A percentile compares a stretch with the other conserved stretches of the same genome.
phyloP scores from a whole-genome alignment of 2,797 vertebrate species.

The Acropternis orthonyx region DNA sequence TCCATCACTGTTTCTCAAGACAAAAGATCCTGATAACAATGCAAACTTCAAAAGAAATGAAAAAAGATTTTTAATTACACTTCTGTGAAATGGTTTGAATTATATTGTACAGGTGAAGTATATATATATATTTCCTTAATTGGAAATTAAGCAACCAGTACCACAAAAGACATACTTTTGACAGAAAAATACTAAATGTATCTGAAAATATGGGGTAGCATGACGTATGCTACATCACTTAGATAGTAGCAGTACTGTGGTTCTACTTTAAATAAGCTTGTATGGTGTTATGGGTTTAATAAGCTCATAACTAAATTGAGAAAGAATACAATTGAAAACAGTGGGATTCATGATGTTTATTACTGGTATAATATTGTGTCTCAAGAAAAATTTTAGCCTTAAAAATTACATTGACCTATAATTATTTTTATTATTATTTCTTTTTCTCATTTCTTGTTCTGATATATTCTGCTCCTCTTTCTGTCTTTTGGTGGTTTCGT shows the following conservation, averaged over 20 bases:
- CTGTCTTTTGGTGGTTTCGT: background rate
- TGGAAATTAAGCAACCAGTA: background rate
- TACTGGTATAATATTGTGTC: too few relatives aligned
- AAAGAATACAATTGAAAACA: background rate
- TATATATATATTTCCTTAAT: background rate
- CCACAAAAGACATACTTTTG: background rate
- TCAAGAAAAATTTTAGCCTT: too few relatives aligned
- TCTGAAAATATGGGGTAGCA: background rate
- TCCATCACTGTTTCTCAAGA: background rate
- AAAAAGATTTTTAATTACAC: background rate
- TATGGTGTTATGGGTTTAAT: background rate
- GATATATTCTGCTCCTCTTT: background rate
- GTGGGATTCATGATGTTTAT: background rate
- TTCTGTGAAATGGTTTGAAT: background rate
- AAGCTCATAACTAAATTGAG: background rate
- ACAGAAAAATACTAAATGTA: background rate
- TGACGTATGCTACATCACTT: background rate
- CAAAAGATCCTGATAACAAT: background rate
- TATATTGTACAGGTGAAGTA: background rate
- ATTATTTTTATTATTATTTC: too few relatives aligned
- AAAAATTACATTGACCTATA: too few relatives aligned
- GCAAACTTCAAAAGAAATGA: background rate
- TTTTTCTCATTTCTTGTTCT: background rate
- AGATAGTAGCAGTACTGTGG: background rate
- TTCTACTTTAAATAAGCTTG: background rate